Evolutionary conservation across 2,797 vertebrate genomes (phyloP), one percentile per base, ranked within the genome.

Genomic region (Percopsis omiscomaycus): DNA sequence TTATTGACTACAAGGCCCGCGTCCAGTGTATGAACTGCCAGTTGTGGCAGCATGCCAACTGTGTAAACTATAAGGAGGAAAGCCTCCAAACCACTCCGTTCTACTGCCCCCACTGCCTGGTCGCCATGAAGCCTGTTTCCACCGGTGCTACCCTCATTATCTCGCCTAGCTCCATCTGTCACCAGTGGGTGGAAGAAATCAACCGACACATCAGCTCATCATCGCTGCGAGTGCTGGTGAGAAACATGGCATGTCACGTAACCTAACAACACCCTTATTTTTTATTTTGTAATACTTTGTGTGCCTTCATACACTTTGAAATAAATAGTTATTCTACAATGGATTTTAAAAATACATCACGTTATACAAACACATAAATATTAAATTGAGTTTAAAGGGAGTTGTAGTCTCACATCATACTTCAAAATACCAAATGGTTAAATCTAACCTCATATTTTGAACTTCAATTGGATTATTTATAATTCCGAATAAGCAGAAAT

Each of bases 181-280:
- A 98, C 83, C 98, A 99, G 79, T 99, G 98, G 98, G 96, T 98
- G 63, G 97, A 98, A 78, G 98, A 99, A 86, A 98, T 99, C 86
- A 97, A 95, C 73, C 93, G 94, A 2, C 98, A 99, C 54, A 93
- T 99, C 71, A 92, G 92, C 52, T 97, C 95, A 0, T 94, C 96
- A 3, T 97, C 95, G 2, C 93, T 99, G 68, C 88, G 86, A 47
- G 96, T 98, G 64, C 90, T 99, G 95, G 97, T 98, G 89, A 94
- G 94, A 52, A 1, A 27, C 10, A 22, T 22, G 22, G 1, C 22
- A 22, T 22, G 22, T 22, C 22, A 22, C 22, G 22, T 22, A 22
- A 22, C 22, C 22, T 22, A 22, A 22, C 22, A 22, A 22, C 10
- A 6, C 14, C 5, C 42, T 12, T 13, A 22, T 37, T 30, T 54